These are phyloP conservation scores for Synergus laeviventris DNA, from an alignment of 2,888 invertebrate genomes.

Conservation along the genomic window DNA sequence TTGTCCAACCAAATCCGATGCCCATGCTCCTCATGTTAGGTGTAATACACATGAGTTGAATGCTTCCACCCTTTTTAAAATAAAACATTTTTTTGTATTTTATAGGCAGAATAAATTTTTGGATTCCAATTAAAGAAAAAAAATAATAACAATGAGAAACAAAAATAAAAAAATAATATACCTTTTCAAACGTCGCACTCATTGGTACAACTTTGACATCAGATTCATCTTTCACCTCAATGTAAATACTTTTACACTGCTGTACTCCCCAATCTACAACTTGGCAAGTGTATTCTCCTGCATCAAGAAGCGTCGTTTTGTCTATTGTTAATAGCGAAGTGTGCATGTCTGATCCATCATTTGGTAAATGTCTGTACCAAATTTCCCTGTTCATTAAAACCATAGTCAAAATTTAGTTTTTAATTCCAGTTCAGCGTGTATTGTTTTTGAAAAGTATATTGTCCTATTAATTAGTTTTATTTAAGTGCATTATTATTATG, in stretches of 20 bases:
- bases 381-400: conserved; percentile 66
- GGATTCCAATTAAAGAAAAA: not conserved
- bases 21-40: conserved; percentile 77
- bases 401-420: not conserved
- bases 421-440: not conserved
- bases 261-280: conserved; percentile 84
- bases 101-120: not conserved
- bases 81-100: not conserved
- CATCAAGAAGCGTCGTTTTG: conserved; percentile 83
- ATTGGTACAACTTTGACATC: conserved; percentile 83
- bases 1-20: conserved; percentile 91
- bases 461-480: too few relatives aligned
- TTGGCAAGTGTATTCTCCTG: conserved; percentile 89
- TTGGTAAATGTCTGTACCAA: conserved; percentile 74
- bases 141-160: not conserved
- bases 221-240: conserved; percentile 81
- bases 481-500: too few relatives aligned
- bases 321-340: conserved; percentile 86
- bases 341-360: conserved; percentile 78
- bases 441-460: too few relatives aligned
- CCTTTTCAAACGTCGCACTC: conserved; percentile 84
- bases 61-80: conserved; percentile 80
- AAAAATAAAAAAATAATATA: conserved; percentile 67
- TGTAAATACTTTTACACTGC: conserved; percentile 81
- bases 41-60: conserved; percentile 84